Base-by-base conservation (phyloP, 2,888 invertebrate genomes). In the Platycnemis pennipes region DNA sequence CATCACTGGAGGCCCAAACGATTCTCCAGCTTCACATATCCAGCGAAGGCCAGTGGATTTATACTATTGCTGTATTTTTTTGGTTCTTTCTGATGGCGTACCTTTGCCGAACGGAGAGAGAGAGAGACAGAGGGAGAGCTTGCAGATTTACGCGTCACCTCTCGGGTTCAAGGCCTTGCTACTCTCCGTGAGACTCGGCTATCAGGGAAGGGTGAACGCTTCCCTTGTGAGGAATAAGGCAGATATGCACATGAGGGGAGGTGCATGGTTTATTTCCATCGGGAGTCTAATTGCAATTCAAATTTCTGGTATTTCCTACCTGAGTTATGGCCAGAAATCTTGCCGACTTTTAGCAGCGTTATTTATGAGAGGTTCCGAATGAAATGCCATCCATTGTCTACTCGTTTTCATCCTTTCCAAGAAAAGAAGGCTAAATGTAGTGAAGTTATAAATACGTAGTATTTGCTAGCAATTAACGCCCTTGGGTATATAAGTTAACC, bases 261-360 rank as follows among this genome's bases (percentile, higher is more conserved):
- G n/a, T n/a, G 37, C 31, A 37, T 26, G 77, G 77, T 77, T 77
- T 63, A 44, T 56, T 44, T 91, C 69, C 16, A 3, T 44, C 13
- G 45, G 45, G 42, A 46, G 87, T 46, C 87, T 87, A 87, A 87
- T 87, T 87, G 91, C 44, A 91, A 91, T 91, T 91, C 63, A 77
- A 37, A 77, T 77, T 77, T 77, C 37, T 2, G 13, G 13, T 2
- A 77, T 37, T 8, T 37, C 37, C 37, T 37, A 11, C 0, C n/a
- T 37, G 13, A 77, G 22, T 77, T 77, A 77, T 37, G 8, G 13
- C 77, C 31, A n/a, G n/a, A n/a, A n/a, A n/a, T n/a, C n/a, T n/a
- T n/a, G n/a, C n/a, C n/a, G n/a, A n/a, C n/a, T n/a, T n/a, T n/a
- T n/a, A n/a, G n/a, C n/a, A n/a, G n/a, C n/a, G n/a, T n/a, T n/a